Base-by-base conservation (phyloP, 2,888 invertebrate genomes). In the Crematogaster levior region DNA sequence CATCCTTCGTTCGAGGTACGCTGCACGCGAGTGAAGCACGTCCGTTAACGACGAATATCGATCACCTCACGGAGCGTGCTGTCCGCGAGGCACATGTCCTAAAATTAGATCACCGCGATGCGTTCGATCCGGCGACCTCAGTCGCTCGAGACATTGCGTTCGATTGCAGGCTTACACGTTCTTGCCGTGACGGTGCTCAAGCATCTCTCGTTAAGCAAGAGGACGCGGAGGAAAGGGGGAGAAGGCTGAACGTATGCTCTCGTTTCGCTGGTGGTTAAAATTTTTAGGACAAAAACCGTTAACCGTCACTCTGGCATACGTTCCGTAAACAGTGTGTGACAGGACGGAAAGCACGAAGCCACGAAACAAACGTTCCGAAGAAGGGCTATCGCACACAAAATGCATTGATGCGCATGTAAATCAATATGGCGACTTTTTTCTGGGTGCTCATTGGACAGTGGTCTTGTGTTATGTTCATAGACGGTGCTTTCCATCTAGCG, bases 1-100 rank as follows among this genome's bases (percentile, higher is more conserved):
- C 95, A 95, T 95, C 85, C 90, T 91, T 40, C 18, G 1, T 12
- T 15, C 3, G 24, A 18, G 27, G 15, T 21, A 68, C 51, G 37
- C 24, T 27, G 53, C n/a, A 21, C 37, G 7, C 10, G 24, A 12
- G n/a, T 5, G 12, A 30, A 4, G 5, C n/a, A n/a, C 4, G n/a
- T n/a, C 10, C 21, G 77, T 68, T 77, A 77, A 43, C 43, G 30
- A 34, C 15, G 18, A 68, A 56, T 68, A 77, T 34, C 30, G 43
- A 46, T 1, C 34, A 46, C 34, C n/a, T 56, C 9, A 12, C 18
- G 24, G 15, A 27, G 7, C n/a, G 30, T 48, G 12, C 18, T 10
- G n/a, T 58, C n/a, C 48, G 37, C n/a, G 27, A 43, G 1, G 15
- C 53, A 40, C 75, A 65, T 75, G 43, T n/a, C 56, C 43, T 24